Evolutionary conservation across 2,113 vertebrate species (phyloP), one percentile per base, ranked within the genome.

Genomic region (Mobula birostris): DNA sequence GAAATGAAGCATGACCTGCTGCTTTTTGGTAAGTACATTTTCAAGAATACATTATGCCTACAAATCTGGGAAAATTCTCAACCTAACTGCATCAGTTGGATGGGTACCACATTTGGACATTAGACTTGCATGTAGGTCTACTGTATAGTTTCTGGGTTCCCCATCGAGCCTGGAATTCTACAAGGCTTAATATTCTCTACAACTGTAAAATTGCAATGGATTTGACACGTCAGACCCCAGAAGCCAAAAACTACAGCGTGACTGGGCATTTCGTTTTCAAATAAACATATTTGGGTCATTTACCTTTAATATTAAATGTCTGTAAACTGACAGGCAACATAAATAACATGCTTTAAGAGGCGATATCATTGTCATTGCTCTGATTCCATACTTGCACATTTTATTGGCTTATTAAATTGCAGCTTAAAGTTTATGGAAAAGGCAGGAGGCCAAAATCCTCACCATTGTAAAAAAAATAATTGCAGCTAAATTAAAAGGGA

Each of bases 391-490:
- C 11, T 93, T 17, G 29, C 91, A 93, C 91, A 93, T 72, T 74
- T 93, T 56, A 93, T 74, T 93, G 32, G 91, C 24, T 74, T 93
- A 93, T 76, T 93, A 74, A 93, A 93, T 74, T 29, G 36, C 70
- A 76, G 68, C 76, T 72, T 76, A 93, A 74, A 21, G 68, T 76
- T 90, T 93, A 27, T 93, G 68, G 19, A 93, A 93, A 93, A 93
- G 91, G 70, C 91, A 93, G 5, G 91, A 32, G 36, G 90, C 68
- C 68, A 93, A 93, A 24, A 93, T 74, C 4, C 36, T 74, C 24
- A 27, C 40, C 40, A 74, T 48, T 40, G 70, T 74, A 74, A 56
- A 74, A 56, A 74, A 36, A 72, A 72, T 74, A 93, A 93, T 74
- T 72, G 32, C 91, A 24, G 40, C 91, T 76, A 56, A 7, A 74